A percentile compares a stretch with the other conserved stretches of the same genome.
These are phyloP conservation scores for Parnassius mnemosyne DNA, from an alignment of 2,888 invertebrate genomes.

Conservation along the genomic window DNA sequence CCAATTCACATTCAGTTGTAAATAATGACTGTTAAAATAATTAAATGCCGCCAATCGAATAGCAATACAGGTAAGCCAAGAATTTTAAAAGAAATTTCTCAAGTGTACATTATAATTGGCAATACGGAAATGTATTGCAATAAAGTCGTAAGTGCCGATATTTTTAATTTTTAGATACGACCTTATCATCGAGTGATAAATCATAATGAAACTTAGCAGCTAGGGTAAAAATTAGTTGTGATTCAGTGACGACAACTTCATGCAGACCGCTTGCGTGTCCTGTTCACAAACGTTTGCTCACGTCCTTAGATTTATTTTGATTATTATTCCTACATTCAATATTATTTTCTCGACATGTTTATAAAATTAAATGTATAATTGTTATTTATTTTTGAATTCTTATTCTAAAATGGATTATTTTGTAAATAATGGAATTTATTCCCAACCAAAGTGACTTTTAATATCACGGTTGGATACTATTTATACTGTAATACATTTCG, in stretches of 20 bases:
- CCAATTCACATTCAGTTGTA: no score
- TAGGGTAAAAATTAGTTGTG: conserved; percentile 42
- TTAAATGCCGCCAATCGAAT: no score
- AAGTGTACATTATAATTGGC: no score
- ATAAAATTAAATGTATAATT: neutral
- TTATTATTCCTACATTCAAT: neutral
- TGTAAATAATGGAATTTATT: conserved; percentile 1
- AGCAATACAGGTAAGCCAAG: no score
- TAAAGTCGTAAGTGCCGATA: neutral
- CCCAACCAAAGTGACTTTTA: neutral
- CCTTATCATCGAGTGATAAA: neutral
- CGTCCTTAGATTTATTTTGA: conserved; percentile 1
- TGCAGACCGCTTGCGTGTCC: neutral
- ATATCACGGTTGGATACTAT: neutral
- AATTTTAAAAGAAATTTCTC: no score
- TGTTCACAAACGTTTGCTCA: conserved; percentile 4
- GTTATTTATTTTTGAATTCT: neutral
- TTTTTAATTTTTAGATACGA: neutral
- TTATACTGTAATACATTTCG: conserved; percentile 5
- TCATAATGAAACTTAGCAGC: conserved; percentile 30
- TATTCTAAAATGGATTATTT: neutral
- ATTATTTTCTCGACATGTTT: conserved; percentile 1
- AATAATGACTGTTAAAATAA: no score
- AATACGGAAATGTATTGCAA: neutral
- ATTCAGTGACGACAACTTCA: conserved; percentile 36